These are phyloP conservation scores for Balaeniceps rex DNA, from an alignment of 2,113 vertebrate species.

Conservation along the genomic window DNA sequence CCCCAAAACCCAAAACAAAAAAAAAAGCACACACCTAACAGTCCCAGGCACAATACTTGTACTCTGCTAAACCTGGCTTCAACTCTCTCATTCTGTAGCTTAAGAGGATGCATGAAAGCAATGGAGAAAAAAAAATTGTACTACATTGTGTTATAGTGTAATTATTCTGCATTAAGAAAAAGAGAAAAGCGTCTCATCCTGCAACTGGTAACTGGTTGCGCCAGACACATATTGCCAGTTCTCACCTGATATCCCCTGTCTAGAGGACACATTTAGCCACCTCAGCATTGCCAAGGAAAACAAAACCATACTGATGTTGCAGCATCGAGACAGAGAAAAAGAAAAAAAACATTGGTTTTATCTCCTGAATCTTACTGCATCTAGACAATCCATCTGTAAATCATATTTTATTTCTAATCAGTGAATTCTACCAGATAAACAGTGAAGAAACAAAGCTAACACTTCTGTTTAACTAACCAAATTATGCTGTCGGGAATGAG, in stretches of 20 bases:
- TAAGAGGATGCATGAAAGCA: not conserved
- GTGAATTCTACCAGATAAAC: not conserved
- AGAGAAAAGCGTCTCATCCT: not conserved
- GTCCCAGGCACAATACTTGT: not conserved
- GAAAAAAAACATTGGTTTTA: not conserved
- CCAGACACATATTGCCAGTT: not conserved
- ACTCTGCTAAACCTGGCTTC: not conserved
- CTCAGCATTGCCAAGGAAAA: not conserved
- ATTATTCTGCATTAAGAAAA: not conserved
- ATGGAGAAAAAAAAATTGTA: not conserved
- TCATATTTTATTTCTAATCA: not conserved
- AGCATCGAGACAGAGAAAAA: not conserved
- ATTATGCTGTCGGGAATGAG: not conserved
- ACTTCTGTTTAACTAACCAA: not conserved
- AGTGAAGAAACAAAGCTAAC: not conserved
- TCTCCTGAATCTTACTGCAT: not conserved
- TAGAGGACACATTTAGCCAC: not conserved
- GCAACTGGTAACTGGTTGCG: not conserved
- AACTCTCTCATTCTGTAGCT: not conserved
- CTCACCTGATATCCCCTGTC: not conserved
- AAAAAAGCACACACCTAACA: not conserved
- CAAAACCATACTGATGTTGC: not conserved
- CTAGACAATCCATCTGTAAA: not conserved
- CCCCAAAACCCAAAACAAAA: not conserved
- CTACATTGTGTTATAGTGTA: fast-evolving